Evolutionary conservation across 2,888 invertebrate species (phyloP).

Genomic region (Pyrrhia umbra): DNA sequence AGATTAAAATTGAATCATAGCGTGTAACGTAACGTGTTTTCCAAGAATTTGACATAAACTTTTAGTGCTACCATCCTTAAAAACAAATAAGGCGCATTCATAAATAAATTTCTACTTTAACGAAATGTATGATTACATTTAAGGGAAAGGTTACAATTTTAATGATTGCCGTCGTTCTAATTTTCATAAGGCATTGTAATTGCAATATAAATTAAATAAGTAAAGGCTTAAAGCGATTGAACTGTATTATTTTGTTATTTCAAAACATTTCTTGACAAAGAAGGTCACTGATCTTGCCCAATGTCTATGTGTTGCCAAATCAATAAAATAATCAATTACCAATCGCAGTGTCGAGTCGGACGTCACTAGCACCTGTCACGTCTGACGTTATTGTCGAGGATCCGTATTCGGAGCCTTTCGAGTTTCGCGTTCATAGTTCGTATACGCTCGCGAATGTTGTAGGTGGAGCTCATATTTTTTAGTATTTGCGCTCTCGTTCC

Average conservation of each 20-base stretch:
- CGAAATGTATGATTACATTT: too few relatives aligned
- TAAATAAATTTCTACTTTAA: too few relatives aligned
- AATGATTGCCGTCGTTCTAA: too few relatives aligned
- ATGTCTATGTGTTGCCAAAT: constrained; percentile 61
- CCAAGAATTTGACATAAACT: constrained; percentile 11
- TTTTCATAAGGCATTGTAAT: too few relatives aligned
- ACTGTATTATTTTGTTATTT: neutral
- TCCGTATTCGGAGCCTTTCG: constrained; percentile 61
- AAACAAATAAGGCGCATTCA: constrained; percentile 23
- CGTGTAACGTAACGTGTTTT: constrained; percentile 22
- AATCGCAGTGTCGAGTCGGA: constrained; percentile 73
- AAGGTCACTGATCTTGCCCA: constrained; percentile 50
- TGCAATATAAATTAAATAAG: rapidly evolving
- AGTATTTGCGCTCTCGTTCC: constrained; percentile 85
- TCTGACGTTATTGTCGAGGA: constrained; percentile 60
- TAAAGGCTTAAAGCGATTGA: neutral
- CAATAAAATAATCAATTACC: constrained; percentile 52
- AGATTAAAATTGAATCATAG: neutral
- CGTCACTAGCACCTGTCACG: constrained; percentile 77
- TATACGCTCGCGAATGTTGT: constrained; percentile 79
- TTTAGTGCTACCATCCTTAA: constrained; percentile 16
- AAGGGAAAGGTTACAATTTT: too few relatives aligned
- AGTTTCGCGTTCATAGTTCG: constrained; percentile 58
- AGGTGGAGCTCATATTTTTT: constrained; percentile 82
- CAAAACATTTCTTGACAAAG: constrained; percentile 6